A percentile compares a stretch with the other conserved stretches of the same genome.
Evolutionary conservation across 2,113 vertebrate species (phyloP).

Genomic region (Illadopsis cleaveri): DNA sequence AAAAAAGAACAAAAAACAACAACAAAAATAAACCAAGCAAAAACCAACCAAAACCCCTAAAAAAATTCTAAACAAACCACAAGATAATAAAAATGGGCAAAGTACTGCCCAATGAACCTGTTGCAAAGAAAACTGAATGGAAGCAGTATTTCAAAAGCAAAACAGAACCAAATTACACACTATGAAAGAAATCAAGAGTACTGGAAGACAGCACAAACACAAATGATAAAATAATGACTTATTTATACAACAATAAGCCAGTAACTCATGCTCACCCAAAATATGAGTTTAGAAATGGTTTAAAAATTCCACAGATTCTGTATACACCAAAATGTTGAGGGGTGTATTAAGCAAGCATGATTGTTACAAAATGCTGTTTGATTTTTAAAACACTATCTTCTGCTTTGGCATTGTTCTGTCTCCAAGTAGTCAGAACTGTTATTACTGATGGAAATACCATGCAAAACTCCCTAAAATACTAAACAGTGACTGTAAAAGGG

Average conservation of each 20-base stretch:
- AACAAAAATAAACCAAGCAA: accelerated
- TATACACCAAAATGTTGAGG: neutral
- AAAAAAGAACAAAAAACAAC: neutral
- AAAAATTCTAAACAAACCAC: neutral
- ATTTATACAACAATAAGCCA: neutral
- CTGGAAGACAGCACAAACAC: neutral
- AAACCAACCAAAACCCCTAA: neutral
- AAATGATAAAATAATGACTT: neutral
- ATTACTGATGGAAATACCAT: slow-evolving; percentile 9
- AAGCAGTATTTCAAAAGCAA: neutral
- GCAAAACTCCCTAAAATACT: slow-evolving; percentile 22
- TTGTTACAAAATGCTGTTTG: neutral
- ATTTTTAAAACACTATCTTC: neutral
- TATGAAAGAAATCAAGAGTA: neutral
- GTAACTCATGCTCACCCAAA: neutral
- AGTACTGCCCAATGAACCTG: neutral
- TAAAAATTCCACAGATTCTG: neutral
- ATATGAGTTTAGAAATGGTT: neutral
- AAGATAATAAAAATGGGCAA: neutral
- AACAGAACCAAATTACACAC: neutral
- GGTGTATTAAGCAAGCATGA: slow-evolving; percentile 1
- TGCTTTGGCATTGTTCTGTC: neutral
- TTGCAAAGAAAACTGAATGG: neutral
- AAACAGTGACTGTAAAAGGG: neutral
- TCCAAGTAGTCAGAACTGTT: neutral